phyloP scores from a whole-genome alignment of 2,797 vertebrate genomes.

The Tauraco hartlaubi region DNA sequence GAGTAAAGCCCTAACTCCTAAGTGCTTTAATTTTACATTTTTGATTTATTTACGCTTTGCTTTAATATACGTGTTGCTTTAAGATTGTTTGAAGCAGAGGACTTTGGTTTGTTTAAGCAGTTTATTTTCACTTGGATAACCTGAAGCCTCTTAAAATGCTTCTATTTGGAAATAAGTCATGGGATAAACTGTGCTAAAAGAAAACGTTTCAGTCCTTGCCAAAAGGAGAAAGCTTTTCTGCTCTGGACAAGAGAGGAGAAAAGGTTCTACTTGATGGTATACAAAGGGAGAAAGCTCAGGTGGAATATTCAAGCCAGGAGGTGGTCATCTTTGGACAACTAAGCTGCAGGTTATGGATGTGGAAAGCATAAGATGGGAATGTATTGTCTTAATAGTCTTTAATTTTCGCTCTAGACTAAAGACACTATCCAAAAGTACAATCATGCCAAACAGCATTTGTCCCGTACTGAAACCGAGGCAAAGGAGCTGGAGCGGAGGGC shows the following conservation, averaged over 20 bases:
- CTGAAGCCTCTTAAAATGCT: neutral
- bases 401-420: constrained; percentile 78
- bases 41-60: too few relatives aligned
- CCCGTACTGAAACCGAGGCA: constrained; percentile 78
- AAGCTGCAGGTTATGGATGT: neutral
- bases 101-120: neutral
- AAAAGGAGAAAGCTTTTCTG: neutral
- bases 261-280: neutral
- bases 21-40: neutral
- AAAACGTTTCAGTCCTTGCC: neutral
- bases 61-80: neutral
- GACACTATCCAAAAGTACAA: constrained; percentile 76
- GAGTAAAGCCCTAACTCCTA: neutral
- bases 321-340: neutral
- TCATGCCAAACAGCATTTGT: constrained; percentile 75
- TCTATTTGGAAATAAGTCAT: neutral
- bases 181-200: neutral
- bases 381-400: neutral
- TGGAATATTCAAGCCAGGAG: neutral
- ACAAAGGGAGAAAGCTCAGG: neutral
- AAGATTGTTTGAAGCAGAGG: neutral
- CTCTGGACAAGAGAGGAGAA: neutral
- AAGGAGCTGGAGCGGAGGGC: constrained; percentile 83
- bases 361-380: neutral
- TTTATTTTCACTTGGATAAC: neutral